Conservation (phyloP, 2,888 invertebrate species). For the Dynastes tityus region DNA sequence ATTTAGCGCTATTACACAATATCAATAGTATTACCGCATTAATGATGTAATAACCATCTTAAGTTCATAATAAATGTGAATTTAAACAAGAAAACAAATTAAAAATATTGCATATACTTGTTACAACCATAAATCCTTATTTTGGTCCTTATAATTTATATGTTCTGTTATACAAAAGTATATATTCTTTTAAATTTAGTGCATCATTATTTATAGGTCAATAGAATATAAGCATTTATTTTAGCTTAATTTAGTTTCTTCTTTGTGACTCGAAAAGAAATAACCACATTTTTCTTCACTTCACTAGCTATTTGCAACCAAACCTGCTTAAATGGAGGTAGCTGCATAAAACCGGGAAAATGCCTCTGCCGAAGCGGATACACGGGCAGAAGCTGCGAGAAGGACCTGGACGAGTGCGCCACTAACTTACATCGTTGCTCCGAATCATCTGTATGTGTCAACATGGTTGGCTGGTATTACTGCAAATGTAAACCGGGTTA, state of each 20-base stretch:
- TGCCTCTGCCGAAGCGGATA: constrained; percentile 89
- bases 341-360: constrained; percentile 82
- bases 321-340: constrained; percentile 88
- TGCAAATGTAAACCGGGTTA: constrained; percentile 89
- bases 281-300: not conserved
- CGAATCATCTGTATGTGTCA: constrained; percentile 85
- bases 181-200: too few relatives aligned
- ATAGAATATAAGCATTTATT: too few relatives aligned
- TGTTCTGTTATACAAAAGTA: too few relatives aligned
- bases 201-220: too few relatives aligned
- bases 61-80: not conserved
- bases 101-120: too few relatives aligned
- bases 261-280: too few relatives aligned
- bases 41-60: too few relatives aligned
- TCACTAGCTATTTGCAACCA: constrained; percentile 83
- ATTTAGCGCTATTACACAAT: too few relatives aligned
- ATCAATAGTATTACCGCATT: too few relatives aligned
- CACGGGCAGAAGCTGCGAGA: constrained; percentile 87
- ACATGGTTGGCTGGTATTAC: constrained; percentile 92
- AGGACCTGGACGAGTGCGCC: constrained; percentile 90
- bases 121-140: too few relatives aligned
- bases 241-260: too few relatives aligned
- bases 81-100: not conserved
- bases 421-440: constrained; percentile 82
- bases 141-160: too few relatives aligned